Base-by-base conservation (phyloP, 2,888 invertebrate species). In the Macroteleia sp. region DNA sequence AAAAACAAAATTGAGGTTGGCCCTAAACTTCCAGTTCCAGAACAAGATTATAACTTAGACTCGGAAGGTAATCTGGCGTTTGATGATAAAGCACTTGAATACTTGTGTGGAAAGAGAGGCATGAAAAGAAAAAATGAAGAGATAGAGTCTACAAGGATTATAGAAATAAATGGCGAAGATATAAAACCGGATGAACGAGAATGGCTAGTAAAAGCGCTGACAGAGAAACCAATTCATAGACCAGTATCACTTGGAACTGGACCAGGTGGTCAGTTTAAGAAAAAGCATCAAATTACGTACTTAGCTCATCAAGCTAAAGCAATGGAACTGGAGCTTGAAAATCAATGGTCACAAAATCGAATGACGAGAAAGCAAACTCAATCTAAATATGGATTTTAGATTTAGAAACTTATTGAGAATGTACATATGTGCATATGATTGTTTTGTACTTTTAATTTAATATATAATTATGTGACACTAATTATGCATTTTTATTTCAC, bases 241-340 rank as follows among this genome's bases (percentile, higher is more conserved):
- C 88, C 93, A 89, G 81, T 87, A 61, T 91, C 89, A 25, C 86
- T 87, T 86, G 90, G 87, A 64, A 90, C 92, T 74, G 91, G 92
- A 82, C 95, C 95, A 0, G 94, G 95, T n/a, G 93, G 92, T 8
- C 94, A 94, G 81, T 96, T 96, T 61, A 94, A 95, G 82, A 93
- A 95, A 82, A 98, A 98, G 91, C 98, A 99, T 93, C 98, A 99
- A 93, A 98, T 99, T 84, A 98, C 98, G 0, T 98, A 98, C 91
- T 93, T 99, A 82, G 98, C 98, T 17, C 95, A 96, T 90, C 94
- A 97, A 94, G 99, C 98, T 1, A 98, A 98, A 91, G 97, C 97
- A 76, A 96, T 98, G 92, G 98, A 99, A 91, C 94, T 97, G 73
- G 98, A 98, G 87, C 91, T 99, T 54, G 97, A 98, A 90, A 98